These are phyloP conservation scores for Toxotes jaculatrix DNA, from an alignment of 2,113 vertebrate genomes.

Conservation along the genomic window DNA sequence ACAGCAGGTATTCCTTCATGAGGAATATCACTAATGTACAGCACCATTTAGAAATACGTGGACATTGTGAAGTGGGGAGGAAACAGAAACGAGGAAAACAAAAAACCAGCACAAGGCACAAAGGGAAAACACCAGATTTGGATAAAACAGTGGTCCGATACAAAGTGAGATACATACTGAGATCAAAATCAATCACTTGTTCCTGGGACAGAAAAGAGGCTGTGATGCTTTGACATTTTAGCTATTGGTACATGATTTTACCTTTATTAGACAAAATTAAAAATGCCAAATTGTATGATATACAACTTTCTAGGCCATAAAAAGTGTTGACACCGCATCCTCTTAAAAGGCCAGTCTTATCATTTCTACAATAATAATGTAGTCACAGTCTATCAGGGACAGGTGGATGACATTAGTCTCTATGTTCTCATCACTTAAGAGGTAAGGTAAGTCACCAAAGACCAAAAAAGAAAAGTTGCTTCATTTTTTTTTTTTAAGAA, in stretches of 20 bases:
- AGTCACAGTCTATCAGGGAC: background rate
- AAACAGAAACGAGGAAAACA: background rate
- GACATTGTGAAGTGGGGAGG: background rate
- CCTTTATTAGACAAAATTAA: too few relatives aligned
- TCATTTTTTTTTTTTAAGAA: background rate
- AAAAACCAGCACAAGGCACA: background rate
- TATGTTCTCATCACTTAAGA: background rate
- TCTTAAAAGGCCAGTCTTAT: background rate
- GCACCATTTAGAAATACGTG: constrained; percentile 22
- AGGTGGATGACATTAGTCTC: background rate
- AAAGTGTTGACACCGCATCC: background rate
- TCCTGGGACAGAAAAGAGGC: background rate
- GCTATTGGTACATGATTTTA: too few relatives aligned
- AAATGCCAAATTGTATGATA: background rate
- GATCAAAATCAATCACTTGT: background rate
- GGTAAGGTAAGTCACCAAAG: background rate
- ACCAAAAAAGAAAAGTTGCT: background rate
- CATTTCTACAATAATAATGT: background rate
- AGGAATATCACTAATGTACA: constrained; percentile 15
- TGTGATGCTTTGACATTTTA: background rate
- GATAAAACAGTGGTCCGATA: constrained; percentile 24
- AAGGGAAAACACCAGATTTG: background rate
- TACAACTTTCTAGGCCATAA: background rate
- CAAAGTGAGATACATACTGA: background rate
- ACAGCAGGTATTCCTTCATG: background rate